Conservation (phyloP, 1,140 invertebrate species). For the Eurytemora carolleeae region DNA sequence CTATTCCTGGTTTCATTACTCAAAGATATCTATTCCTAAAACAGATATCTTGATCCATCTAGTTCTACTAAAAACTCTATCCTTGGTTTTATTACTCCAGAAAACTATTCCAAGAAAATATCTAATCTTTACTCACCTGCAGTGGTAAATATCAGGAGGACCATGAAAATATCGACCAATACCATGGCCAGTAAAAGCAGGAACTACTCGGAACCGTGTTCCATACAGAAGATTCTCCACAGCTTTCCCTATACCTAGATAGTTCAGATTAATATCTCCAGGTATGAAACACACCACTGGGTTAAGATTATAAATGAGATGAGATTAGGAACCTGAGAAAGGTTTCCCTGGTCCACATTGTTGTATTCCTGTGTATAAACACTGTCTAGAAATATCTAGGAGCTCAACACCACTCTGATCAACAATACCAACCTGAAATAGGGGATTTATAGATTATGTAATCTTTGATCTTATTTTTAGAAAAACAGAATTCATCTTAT, state of each 20-base stretch:
- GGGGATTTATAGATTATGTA: too few relatives aligned
- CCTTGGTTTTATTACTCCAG: too few relatives aligned
- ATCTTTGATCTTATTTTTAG: too few relatives aligned
- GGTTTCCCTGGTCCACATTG: constrained; percentile 51
- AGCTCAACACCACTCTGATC: constrained; percentile 27
- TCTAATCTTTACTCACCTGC: constrained; percentile 19
- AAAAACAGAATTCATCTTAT: too few relatives aligned
- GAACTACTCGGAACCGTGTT: constrained; percentile 44
- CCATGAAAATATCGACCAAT: constrained; percentile 83
- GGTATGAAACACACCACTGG: constrained; percentile 1
- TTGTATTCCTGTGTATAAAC: constrained; percentile 47
- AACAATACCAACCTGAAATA: background rate
- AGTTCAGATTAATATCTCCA: background rate
- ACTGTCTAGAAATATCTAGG: constrained; percentile 44
- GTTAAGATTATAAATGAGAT: background rate
- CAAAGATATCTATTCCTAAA: too few relatives aligned
- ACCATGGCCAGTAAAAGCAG: constrained; percentile 69
- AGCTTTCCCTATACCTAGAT: constrained; percentile 3
- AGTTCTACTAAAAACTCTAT: too few relatives aligned
- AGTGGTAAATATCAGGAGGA: constrained; percentile 64
- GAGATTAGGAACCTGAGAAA: constrained; percentile 34
- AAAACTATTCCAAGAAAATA: too few relatives aligned
- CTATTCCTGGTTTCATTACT: too few relatives aligned
- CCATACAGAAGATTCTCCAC: constrained; percentile 40
- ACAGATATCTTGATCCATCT: too few relatives aligned